Evolutionary conservation across 1,140 invertebrate genomes (phyloP).

Genomic region (Drosophila kikkawai): DNA sequence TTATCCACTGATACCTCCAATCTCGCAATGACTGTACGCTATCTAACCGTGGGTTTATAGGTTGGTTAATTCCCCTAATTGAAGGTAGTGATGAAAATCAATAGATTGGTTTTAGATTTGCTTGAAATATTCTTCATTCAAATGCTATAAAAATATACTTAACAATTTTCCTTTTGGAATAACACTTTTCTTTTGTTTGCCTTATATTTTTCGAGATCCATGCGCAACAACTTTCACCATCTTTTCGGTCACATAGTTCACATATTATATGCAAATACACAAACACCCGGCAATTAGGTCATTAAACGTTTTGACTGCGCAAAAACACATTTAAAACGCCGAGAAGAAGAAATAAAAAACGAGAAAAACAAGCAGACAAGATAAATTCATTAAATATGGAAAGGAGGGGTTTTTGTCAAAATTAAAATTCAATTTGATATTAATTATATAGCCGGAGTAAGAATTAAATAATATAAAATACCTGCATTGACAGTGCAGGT

Average conservation of each 20-base stretch:
- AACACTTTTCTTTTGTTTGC: slow-evolving; percentile 1
- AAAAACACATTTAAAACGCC: slow-evolving; percentile 19
- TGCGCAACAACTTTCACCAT: slow-evolving; percentile 52
- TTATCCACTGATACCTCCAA: slow-evolving; percentile 2
- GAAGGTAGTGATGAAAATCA: neutral
- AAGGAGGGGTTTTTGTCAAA: slow-evolving; percentile 17
- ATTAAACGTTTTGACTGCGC: slow-evolving; percentile 42
- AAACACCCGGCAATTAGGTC: slow-evolving; percentile 58
- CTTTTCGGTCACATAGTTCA: slow-evolving; percentile 32
- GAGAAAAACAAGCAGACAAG: slow-evolving; percentile 11
- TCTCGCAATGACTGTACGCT: neutral
- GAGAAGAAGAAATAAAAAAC: neutral
- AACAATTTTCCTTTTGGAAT: neutral
- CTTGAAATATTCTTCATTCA: neutral
- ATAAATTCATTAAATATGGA: slow-evolving; percentile 21
- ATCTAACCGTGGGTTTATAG: neutral
- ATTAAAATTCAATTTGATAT: slow-evolving; percentile 32
- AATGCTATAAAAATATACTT: neutral
- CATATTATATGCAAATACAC: slow-evolving; percentile 40
- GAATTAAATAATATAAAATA: neutral
- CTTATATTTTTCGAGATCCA: neutral
- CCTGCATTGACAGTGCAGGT: neutral
- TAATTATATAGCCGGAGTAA: neutral
- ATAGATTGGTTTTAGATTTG: neutral
- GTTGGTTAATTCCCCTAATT: neutral